phyloP scores from a whole-genome alignment of 2,888 invertebrate species.

The Buathra laborator region DNA sequence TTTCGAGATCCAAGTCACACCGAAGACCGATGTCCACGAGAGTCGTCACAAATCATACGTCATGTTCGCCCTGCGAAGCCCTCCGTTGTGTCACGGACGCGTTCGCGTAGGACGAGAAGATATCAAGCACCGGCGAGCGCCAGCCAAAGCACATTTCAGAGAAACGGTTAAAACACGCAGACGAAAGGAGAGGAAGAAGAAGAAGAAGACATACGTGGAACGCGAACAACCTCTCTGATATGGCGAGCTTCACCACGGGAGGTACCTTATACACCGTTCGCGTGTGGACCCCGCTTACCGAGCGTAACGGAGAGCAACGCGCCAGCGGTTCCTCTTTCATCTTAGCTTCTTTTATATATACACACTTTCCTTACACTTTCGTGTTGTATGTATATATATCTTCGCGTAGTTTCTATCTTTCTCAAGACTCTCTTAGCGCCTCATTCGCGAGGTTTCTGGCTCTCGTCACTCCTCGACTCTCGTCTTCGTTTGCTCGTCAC shows the following conservation, averaged over 20 bases:
- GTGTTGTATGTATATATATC: constrained; percentile 4
- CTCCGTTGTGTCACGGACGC: constrained; percentile 36
- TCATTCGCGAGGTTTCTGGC: constrained; percentile 53
- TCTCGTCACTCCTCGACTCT: constrained; percentile 51
- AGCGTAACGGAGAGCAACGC: constrained; percentile 32
- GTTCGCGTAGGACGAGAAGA: constrained; percentile 63
- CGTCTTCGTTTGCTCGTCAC: constrained; percentile 47
- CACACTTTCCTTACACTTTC: constrained; percentile 17
- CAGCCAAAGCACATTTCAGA: constrained; percentile 30
- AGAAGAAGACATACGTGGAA: constrained; percentile 33
- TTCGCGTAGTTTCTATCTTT: constrained; percentile 33
- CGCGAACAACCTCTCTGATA: constrained; percentile 52
- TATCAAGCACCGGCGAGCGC: constrained; percentile 32
- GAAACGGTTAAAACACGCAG: constrained; percentile 36
- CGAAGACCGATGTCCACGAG: constrained; percentile 58
- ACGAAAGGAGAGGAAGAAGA: constrained; percentile 5
- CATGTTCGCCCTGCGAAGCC: constrained; percentile 29
- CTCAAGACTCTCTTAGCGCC: constrained; percentile 55
- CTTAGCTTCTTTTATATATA: constrained; percentile 41
- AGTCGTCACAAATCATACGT: constrained; percentile 65
- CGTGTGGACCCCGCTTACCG: constrained; percentile 19
- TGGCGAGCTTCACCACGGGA: constrained; percentile 54
- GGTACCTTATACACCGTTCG: constrained; percentile 46
- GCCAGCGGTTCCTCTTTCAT: constrained; percentile 64
- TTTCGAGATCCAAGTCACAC: neutral